Evolutionary conservation across 2,888 invertebrate genomes (phyloP).

Genomic region (Drosophila quinaria): DNA sequence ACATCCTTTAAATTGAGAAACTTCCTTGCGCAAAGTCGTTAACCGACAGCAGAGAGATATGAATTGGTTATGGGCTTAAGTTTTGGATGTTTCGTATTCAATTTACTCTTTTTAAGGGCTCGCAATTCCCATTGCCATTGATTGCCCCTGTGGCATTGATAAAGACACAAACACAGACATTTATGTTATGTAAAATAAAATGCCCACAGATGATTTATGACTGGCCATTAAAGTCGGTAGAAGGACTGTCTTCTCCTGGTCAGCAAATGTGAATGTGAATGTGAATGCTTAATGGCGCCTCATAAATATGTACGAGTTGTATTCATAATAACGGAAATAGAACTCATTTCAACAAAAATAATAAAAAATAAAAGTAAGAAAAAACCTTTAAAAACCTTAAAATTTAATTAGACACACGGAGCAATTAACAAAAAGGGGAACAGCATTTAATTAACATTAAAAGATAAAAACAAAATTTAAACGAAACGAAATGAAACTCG

Average conservation of each 20-base stretch:
- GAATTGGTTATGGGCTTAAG: constrained; percentile 14
- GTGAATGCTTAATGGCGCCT: constrained; percentile 54
- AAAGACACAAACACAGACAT: constrained; percentile 12
- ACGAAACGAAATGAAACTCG: constrained; percentile 26
- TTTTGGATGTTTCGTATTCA: constrained; percentile 12
- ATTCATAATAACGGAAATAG: constrained; percentile 67
- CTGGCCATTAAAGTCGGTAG: constrained; percentile 38
- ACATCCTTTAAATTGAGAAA: constrained; percentile 28
- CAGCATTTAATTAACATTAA: constrained; percentile 56
- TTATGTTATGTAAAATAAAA: constrained; percentile 48
- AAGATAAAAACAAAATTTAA: constrained; percentile 31
- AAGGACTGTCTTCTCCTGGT: constrained; percentile 42
- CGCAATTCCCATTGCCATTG: constrained; percentile 31
- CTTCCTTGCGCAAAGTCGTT: constrained; percentile 23
- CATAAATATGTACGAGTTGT: constrained; percentile 50
- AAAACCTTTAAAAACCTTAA: constrained; percentile 24
- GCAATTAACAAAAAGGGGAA: constrained; percentile 8
- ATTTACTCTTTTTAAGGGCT: constrained; percentile 31
- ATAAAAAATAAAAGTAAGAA: constrained; percentile 25
- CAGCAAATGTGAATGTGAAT: constrained; percentile 28
- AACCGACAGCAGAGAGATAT: constrained; percentile 43
- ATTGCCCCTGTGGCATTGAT: constrained; percentile 29
- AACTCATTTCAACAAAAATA: constrained; percentile 57
- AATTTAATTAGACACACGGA: constrained; percentile 29
- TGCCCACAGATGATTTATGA: constrained; percentile 56